A percentile compares a stretch with the other conserved stretches of the same genome.
phyloP scores from a whole-genome alignment of 2,888 invertebrate genomes.

The Leptinotarsa juncta region DNA sequence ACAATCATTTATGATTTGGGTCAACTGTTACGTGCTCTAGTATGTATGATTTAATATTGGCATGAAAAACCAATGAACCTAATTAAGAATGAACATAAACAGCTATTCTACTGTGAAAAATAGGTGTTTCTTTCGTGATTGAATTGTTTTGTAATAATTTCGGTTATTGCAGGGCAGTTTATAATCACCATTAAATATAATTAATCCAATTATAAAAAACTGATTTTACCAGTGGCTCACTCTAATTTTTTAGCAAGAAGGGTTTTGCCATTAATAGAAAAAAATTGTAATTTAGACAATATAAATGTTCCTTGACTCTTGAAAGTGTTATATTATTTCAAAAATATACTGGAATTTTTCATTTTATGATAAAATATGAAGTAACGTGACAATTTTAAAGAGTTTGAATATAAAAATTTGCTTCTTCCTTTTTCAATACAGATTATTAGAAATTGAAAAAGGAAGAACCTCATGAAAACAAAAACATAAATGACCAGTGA shows the following conservation, averaged over 20 bases:
- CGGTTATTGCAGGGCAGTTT: not conserved
- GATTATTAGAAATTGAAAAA: not conserved
- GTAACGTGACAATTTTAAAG: no score
- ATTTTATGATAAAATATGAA: no score
- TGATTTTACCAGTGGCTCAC: not conserved
- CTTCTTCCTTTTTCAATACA: no score
- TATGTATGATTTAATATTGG: conserved; percentile 24
- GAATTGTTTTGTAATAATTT: not conserved
- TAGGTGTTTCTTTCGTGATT: not conserved
- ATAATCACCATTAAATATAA: not conserved
- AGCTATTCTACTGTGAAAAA: conserved; percentile 31
- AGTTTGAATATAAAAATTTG: no score
- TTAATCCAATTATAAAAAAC: not conserved
- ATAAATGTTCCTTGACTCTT: no score
- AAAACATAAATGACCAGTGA: not conserved
- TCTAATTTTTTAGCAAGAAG: no score
- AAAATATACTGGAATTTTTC: no score
- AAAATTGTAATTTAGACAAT: no score
- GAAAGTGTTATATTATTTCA: no score
- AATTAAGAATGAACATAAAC: conserved; percentile 30
- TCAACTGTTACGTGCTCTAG: conserved; percentile 38
- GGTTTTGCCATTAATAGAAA: no score
- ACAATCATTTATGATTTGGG: conserved; percentile 37
- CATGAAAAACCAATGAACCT: conserved; percentile 13
- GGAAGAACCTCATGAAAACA: not conserved